Conservation (phyloP, 1,140 invertebrate species). For the Cyclargus thomasi region DNA sequence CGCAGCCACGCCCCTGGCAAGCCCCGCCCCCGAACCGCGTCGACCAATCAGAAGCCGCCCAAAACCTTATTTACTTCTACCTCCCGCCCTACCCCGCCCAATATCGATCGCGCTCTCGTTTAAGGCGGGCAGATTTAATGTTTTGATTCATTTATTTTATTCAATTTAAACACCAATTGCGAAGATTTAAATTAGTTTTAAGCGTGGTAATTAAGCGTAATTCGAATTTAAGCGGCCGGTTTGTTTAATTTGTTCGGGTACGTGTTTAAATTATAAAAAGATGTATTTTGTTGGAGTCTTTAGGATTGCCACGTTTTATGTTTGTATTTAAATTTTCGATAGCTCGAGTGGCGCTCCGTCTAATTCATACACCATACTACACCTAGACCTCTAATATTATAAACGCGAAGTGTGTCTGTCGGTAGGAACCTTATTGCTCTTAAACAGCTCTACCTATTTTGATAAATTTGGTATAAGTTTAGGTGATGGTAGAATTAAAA, state of each 20-base stretch:
- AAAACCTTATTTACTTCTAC: slow-evolving; percentile 65
- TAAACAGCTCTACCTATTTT: too few species aligned
- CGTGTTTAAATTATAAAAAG: slow-evolving; percentile 5
- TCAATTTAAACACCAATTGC: slow-evolving; percentile 49
- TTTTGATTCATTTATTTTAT: slow-evolving; percentile 69
- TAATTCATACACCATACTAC: too few species aligned
- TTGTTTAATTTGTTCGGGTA: slow-evolving; percentile 1
- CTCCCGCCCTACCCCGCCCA: slow-evolving; percentile 53
- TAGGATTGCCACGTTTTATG: too few species aligned
- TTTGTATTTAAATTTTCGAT: too few species aligned
- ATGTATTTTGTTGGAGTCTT: too few species aligned
- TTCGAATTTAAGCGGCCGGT: slow-evolving; percentile 8
- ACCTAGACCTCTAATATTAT: too few species aligned
- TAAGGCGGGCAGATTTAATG: slow-evolving; percentile 69
- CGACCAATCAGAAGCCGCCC: slow-evolving; percentile 39
- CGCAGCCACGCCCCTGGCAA: slow-evolving; percentile 33
- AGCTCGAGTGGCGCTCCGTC: too few species aligned
- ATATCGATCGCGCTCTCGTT: slow-evolving; percentile 70
- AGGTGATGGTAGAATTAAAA: too few species aligned
- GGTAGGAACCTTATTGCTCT: too few species aligned
- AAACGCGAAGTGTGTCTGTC: too few species aligned
- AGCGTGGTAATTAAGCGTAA: slow-evolving; percentile 16
- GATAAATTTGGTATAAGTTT: too few species aligned
- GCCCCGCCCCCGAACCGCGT: slow-evolving; percentile 28
- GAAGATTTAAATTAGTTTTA: slow-evolving; percentile 32